A percentile compares a stretch with the other conserved stretches of the same genome.
Evolutionary conservation across 1,140 invertebrate species (phyloP).

Genomic region (Neodiprion virginianus): DNA sequence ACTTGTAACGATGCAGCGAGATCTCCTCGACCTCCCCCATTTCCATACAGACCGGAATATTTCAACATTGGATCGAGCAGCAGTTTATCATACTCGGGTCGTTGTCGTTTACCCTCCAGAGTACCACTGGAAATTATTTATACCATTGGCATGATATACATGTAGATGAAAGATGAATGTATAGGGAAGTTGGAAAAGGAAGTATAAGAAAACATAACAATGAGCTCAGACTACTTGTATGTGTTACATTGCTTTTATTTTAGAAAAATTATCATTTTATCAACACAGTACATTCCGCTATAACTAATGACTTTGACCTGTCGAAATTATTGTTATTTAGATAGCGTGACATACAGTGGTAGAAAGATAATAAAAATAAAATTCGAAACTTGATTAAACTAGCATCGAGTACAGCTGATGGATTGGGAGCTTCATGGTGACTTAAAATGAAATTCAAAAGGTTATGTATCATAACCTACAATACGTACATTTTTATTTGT

Average conservation of each 20-base stretch:
- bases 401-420: too few relatives aligned
- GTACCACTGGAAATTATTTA: slow-evolving; percentile 76
- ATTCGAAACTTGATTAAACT: too few relatives aligned
- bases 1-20: slow-evolving; percentile 89
- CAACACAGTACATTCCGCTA: slow-evolving; percentile 11
- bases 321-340: slow-evolving; percentile 18
- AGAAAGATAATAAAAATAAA: too few relatives aligned
- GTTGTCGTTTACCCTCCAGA: slow-evolving; percentile 87
- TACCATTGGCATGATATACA: background rate
- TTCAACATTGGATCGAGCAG: slow-evolving; percentile 88
- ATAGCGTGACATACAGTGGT: too few relatives aligned
- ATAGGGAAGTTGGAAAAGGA: background rate
- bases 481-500: slow-evolving; percentile 91
- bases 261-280: background rate
- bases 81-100: slow-evolving; percentile 88
- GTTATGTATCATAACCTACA: slow-evolving; percentile 19
- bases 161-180: background rate
- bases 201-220: background rate
- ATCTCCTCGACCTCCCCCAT: slow-evolving; percentile 76
- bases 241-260: background rate
- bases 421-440: slow-evolving; percentile 16
- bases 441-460: slow-evolving; percentile 15
- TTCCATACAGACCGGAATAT: slow-evolving; percentile 87
- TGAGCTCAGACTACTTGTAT: background rate
- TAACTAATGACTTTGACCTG: slow-evolving; percentile 17